A percentile compares a stretch with the other conserved stretches of the same genome.
Conservation (phyloP, 2,888 invertebrate species). For the Aethes cnicana region DNA sequence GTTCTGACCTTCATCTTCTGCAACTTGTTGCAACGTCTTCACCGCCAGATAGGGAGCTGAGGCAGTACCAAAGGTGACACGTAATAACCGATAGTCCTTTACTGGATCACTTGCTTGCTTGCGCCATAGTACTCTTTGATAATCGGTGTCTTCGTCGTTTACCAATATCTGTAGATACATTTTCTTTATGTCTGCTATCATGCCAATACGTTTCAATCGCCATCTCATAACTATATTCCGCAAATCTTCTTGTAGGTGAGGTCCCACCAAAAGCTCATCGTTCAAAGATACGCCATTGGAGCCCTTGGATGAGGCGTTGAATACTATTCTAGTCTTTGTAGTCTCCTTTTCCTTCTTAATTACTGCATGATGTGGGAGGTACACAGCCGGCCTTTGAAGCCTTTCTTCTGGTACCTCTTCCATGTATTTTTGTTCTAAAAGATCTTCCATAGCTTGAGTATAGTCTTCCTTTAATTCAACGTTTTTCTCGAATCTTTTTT, state of each 20-base stretch:
- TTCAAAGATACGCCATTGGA: constrained; percentile 39
- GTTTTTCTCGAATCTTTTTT: constrained; percentile 27
- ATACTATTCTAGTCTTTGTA: too few species aligned
- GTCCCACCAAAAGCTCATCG: too few species aligned
- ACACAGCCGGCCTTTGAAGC: constrained; percentile 27
- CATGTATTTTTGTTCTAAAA: constrained; percentile 34
- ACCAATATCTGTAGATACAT: too few species aligned
- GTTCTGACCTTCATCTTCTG: constrained; percentile 4
- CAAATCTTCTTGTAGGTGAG: too few species aligned
- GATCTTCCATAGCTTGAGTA: constrained; percentile 34
- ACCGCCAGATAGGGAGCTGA: not conserved
- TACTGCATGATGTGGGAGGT: constrained; percentile 44
- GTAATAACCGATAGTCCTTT: not conserved
- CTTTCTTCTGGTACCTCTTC: constrained; percentile 26
- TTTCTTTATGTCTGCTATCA: too few species aligned
- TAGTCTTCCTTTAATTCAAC: constrained; percentile 31
- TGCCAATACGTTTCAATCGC: too few species aligned
- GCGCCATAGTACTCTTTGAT: not conserved
- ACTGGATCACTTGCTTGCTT: not conserved
- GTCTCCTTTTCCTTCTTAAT: too few species aligned
- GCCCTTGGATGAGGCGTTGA: constrained; percentile 37
- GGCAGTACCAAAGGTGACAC: not conserved
- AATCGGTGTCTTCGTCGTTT: not conserved
- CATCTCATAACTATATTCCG: too few species aligned
- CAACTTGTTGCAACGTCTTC: not conserved